Evolutionary conservation across 2,797 vertebrate species (phyloP).

Genomic region (Rhadinocentrus ornatus): DNA sequence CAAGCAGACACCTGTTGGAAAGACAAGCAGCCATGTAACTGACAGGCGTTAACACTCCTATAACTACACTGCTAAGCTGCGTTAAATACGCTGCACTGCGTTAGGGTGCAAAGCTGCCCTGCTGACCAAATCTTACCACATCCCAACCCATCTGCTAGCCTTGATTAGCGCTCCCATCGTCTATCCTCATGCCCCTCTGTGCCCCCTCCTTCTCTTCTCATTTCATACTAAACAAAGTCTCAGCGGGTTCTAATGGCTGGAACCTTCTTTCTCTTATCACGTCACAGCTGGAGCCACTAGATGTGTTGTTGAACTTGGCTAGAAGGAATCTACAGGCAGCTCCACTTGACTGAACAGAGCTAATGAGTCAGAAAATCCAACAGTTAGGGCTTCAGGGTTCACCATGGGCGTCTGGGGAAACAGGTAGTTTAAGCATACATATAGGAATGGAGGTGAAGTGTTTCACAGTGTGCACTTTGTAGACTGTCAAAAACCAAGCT

Average conservation of each 20-base stretch:
- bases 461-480: slow-evolving; percentile 29
- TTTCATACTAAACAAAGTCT: slow-evolving; percentile 77
- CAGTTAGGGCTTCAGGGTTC: slow-evolving; percentile 70
- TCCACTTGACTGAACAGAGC: slow-evolving; percentile 78
- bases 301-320: slow-evolving; percentile 74
- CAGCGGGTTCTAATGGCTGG: slow-evolving; percentile 57
- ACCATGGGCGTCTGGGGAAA: slow-evolving; percentile 64
- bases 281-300: slow-evolving; percentile 65
- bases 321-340: slow-evolving; percentile 76
- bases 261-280: slow-evolving; percentile 60
- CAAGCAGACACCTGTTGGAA: slow-evolving; percentile 71
- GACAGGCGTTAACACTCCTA: slow-evolving; percentile 79
- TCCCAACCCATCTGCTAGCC: slow-evolving; percentile 39
- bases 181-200: slow-evolving; percentile 27
- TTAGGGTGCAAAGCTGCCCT: slow-evolving; percentile 42
- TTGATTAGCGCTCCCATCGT: slow-evolving; percentile 58
- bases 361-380: slow-evolving; percentile 84
- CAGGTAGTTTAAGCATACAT: slow-evolving; percentile 51
- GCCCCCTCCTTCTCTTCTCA: slow-evolving; percentile 66
- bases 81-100: slow-evolving; percentile 75
- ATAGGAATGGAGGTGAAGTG: slow-evolving; percentile 23
- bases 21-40: slow-evolving; percentile 64
- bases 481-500: slow-evolving; percentile 21
- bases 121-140: slow-evolving; percentile 42
- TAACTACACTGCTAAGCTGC: slow-evolving; percentile 77